These are phyloP conservation scores for Dunckerocampus dactyliophorus DNA, from an alignment of 2,113 vertebrate genomes.

Conservation along the genomic window DNA sequence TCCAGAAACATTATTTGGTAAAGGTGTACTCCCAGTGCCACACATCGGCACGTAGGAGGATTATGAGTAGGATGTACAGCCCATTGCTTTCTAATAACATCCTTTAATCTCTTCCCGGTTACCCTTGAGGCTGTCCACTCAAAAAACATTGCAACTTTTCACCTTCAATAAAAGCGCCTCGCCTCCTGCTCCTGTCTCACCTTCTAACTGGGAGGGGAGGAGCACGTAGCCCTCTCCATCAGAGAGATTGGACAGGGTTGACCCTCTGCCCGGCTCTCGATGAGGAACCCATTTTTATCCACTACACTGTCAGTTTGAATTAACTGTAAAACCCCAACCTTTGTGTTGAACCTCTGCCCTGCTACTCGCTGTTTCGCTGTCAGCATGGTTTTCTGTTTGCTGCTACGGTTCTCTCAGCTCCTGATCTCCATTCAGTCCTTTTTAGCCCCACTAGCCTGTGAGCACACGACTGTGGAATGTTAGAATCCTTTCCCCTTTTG, in stretches of 20 bases:
- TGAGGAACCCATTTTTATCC: constrained; percentile 61
- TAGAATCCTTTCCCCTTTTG: constrained; percentile 30
- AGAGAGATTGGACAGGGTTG: constrained; percentile 53
- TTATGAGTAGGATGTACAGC: constrained; percentile 63
- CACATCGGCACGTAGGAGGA: constrained; percentile 48
- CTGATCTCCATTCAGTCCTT: constrained; percentile 23
- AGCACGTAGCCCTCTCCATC: constrained; percentile 42
- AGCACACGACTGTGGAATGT: constrained; percentile 33
- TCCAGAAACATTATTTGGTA: constrained; percentile 35
- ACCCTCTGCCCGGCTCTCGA: constrained; percentile 46
- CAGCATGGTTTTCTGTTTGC: constrained; percentile 44
- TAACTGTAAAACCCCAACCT: constrained; percentile 57
- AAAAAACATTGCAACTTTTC: constrained; percentile 66
- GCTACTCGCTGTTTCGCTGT: constrained; percentile 36
- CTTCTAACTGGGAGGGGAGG: constrained; percentile 26
- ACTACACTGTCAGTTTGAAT: constrained; percentile 59
- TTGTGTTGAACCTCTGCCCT: constrained; percentile 42
- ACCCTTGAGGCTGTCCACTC: constrained; percentile 61
- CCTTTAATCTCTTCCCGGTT: constrained; percentile 66
- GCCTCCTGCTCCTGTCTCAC: constrained; percentile 30
- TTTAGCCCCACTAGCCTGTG: constrained; percentile 30
- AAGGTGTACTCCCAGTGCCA: constrained; percentile 19
- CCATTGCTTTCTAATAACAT: constrained; percentile 74
- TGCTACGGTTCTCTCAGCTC: constrained; percentile 24
- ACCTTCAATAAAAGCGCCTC: constrained; percentile 56